Evolutionary conservation across 1,140 invertebrate genomes (phyloP), one percentile per base, ranked within the genome.

Genomic region (Drosophila kohkoa): DNA sequence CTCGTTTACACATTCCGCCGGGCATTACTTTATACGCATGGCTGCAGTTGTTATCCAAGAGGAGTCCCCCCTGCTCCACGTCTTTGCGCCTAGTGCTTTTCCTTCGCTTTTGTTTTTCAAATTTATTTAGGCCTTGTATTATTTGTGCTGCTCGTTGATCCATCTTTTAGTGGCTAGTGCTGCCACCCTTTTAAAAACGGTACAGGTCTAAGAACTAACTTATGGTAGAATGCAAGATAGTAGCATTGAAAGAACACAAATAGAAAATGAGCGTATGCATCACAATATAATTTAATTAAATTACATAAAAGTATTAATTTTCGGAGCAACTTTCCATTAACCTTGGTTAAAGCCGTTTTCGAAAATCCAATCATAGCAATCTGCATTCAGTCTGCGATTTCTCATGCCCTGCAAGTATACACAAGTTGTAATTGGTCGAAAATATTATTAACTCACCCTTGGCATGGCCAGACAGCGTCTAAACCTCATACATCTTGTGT

Each of bases 11-110:
- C n/a, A 15, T 48, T 45, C 80, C 79, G 59, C 41, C 49, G 80
- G 79, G 76, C 85, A 80, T 78, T 75, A 80, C 70, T 83, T 69
- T 77, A 75, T 69, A 63, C 72, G 80, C 72, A 71, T 79, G 54
- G 66, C 48, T 88, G 77, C 79, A 87, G 64, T 69, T 32, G 7
- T 79, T 46, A 13, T 45, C 43, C 43, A 46, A 64, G 52, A 57
- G 20, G 13, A 7, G 20, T 55, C 8, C 38, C 6, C 8, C 25
- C 13, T 16, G 30, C 7, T 28, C 16, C 28, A 3, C 1, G 35
- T 28, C 7, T 32, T 38, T 32, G 41, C 48, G 5, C 13, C 32
- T 1, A 32, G 5, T 32, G 30, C 30, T 2, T 8, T 7, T 32
- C 1, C 30, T 11, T 25, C 30, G 4, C 46, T 7, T 15, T 15